These are phyloP conservation scores for Spongia lamella DNA, from an alignment of 37 sponge, comb jelly and placozoan species.

Conservation along the genomic window DNA sequence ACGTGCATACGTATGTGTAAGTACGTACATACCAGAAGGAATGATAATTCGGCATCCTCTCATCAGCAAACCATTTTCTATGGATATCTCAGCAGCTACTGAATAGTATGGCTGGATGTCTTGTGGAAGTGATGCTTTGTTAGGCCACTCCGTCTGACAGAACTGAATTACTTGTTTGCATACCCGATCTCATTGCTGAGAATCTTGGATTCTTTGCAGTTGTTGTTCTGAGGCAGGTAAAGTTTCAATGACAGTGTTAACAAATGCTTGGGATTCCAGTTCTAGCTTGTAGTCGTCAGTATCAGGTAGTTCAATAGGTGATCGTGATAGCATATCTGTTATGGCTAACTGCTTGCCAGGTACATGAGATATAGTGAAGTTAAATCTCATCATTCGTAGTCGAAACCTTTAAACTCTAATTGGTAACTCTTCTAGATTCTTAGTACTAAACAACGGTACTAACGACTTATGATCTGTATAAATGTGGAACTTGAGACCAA, in stretches of 20 bases:
- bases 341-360: conserved; percentile 47
- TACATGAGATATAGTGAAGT: conserved; percentile 46
- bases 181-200: conserved; percentile 6
- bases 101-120: not conserved
- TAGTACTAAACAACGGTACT: conserved; percentile 45
- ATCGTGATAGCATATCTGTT: conserved; percentile 54
- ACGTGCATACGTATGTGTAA: too few species aligned
- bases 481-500: conserved; percentile 38
- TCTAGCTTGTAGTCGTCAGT: not conserved
- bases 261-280: too few species aligned
- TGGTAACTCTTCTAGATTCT: conserved; percentile 44
- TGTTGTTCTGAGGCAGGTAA: conserved; percentile 2
- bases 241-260: too few species aligned
- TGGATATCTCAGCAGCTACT: conserved; percentile 17
- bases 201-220: not conserved
- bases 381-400: conserved; percentile 46
- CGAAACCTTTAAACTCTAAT: conserved; percentile 44
- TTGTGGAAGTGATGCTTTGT: not conserved
- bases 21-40: too few species aligned
- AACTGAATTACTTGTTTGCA: not conserved
- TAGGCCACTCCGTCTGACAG: not conserved
- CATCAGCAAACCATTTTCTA: conserved; percentile 37
- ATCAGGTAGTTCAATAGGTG: conserved; percentile 14
- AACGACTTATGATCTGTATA: conserved; percentile 65
- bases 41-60: too few species aligned